phyloP scores from a whole-genome alignment of 2,113 vertebrate species.

The Castor canadensis region DNA sequence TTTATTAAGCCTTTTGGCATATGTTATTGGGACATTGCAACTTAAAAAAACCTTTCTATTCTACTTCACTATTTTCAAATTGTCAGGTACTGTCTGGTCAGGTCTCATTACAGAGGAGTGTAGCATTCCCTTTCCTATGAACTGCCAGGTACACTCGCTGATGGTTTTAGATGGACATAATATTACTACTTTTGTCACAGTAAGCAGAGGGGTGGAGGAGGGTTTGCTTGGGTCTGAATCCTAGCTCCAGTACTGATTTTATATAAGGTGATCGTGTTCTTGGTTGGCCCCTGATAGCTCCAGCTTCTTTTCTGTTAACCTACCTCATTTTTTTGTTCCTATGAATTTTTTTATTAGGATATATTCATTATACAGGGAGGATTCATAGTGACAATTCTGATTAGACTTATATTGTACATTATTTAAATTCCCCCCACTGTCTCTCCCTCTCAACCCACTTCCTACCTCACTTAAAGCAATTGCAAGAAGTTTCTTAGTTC shows the following conservation, averaged over 20 bases:
- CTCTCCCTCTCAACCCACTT: too few relatives aligned
- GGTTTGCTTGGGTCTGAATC: not conserved
- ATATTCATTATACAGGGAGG: too few relatives aligned
- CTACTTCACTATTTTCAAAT: not conserved
- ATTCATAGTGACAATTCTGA: too few relatives aligned
- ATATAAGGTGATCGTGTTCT: rapidly evolving
- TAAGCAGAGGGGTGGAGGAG: not conserved
- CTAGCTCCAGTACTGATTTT: not conserved
- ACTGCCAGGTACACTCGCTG: not conserved
- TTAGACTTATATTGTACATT: too few relatives aligned
- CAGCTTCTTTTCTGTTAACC: too few relatives aligned
- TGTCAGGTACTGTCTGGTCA: not conserved
- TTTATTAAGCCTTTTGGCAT: not conserved
- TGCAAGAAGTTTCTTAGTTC: too few relatives aligned
- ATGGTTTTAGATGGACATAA: not conserved
- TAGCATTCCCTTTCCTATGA: rapidly evolving
- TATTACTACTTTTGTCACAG: not conserved
- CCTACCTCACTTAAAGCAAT: too few relatives aligned
- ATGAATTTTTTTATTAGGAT: too few relatives aligned
- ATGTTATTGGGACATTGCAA: not conserved
- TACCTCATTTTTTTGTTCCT: too few relatives aligned
- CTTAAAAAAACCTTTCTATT: not conserved
- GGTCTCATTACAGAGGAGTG: not conserved
- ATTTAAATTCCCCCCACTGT: too few relatives aligned
- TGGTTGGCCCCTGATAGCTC: not conserved